A percentile compares a stretch with the other conserved stretches of the same genome.
These are phyloP conservation scores for Drosophila acutilabella DNA, from an alignment of 2,888 invertebrate genomes.

Conservation along the genomic window DNA sequence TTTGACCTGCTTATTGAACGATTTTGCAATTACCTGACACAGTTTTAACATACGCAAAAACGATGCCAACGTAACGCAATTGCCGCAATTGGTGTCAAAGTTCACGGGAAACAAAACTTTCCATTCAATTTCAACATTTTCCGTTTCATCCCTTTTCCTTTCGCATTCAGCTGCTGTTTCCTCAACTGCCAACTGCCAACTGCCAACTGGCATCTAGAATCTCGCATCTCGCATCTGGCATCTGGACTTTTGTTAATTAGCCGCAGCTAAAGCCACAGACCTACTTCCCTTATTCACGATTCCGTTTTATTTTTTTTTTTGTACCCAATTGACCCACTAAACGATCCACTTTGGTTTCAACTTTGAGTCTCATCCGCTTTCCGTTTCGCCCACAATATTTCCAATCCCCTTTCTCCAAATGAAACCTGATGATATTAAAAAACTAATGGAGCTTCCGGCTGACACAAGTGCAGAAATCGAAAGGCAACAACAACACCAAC, in stretches of 20 bases:
- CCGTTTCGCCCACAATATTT: neutral
- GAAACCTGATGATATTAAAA: constrained; percentile 66
- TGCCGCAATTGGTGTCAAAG: constrained; percentile 66
- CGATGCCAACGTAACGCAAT: constrained; percentile 62
- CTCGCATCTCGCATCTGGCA: constrained; percentile 10
- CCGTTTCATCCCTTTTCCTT: constrained; percentile 4
- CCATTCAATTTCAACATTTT: constrained; percentile 27
- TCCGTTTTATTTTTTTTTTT: neutral
- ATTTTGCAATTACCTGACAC: constrained; percentile 72
- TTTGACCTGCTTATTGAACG: constrained; percentile 75
- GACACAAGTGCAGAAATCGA: constrained; percentile 64
- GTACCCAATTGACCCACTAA: constrained; percentile 68
- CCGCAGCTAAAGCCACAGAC: constrained; percentile 34
- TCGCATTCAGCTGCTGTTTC: constrained; percentile 1
- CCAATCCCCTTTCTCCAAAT: neutral
- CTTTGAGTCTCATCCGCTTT: constrained; percentile 16
- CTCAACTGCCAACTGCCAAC: neutral
- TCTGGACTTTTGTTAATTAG: constrained; percentile 70
- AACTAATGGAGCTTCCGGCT: constrained; percentile 52
- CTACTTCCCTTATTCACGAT: neutral
- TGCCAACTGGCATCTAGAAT: constrained; percentile 1
- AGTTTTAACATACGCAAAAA: constrained; percentile 49
- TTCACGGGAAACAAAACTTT: constrained; percentile 58
- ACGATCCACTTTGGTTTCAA: constrained; percentile 26
- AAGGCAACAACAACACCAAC: constrained; percentile 48